phyloP scores from a whole-genome alignment of 2,113 vertebrate genomes.

The Emberiza fucata region DNA sequence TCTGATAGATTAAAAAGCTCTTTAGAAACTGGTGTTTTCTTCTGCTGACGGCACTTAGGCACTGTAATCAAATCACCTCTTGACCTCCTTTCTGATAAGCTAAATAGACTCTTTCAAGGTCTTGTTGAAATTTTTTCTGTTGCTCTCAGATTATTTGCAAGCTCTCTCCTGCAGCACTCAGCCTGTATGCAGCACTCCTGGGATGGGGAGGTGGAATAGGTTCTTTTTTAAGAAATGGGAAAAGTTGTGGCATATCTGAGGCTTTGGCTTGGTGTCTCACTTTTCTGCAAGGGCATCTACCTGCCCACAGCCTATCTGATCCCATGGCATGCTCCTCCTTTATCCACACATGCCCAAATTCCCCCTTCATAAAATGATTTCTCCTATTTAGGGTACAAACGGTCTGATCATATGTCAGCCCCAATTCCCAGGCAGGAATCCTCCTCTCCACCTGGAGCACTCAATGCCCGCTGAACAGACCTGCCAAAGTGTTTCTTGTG shows the following conservation, averaged over 20 bases:
- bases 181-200: background rate
- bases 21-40: conserved; percentile 53
- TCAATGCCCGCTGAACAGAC: background rate
- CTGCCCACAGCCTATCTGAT: background rate
- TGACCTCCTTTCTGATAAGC: conserved; percentile 58
- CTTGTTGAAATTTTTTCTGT: conserved; percentile 8
- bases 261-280: background rate
- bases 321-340: background rate
- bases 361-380: background rate
- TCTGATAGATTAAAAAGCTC: conserved; percentile 55
- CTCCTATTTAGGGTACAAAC: background rate
- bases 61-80: conserved; percentile 64
- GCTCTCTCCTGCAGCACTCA: background rate
- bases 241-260: background rate
- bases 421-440: background rate
- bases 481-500: background rate
- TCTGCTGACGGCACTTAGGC: conserved; percentile 13
- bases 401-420: background rate
- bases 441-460: background rate
- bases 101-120: conserved; percentile 51
- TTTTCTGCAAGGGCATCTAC: background rate
- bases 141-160: conserved; percentile 32
- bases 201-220: background rate
- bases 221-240: background rate
- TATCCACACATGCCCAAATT: background rate